These are phyloP conservation scores for Sebastes cheni DNA, from an alignment of 2,797 vertebrate genomes.

Conservation along the genomic window DNA sequence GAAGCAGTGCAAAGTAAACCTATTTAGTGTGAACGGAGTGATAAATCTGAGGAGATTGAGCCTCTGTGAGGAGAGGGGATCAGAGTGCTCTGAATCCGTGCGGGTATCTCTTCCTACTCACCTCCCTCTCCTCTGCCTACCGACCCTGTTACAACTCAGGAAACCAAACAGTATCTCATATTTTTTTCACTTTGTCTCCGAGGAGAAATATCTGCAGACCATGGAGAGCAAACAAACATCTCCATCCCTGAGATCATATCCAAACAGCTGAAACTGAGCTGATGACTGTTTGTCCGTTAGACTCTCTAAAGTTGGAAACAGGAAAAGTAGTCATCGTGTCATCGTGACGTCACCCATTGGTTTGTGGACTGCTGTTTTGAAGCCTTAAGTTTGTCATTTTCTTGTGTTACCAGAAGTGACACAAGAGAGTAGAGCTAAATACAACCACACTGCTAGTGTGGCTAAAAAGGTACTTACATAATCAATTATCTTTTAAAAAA, in stretches of 20 bases:
- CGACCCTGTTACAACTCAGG: neutral
- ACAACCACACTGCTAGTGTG: neutral
- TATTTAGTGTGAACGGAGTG: conserved; percentile 31
- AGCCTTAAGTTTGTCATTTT: too few species aligned
- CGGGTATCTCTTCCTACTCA: conserved; percentile 42
- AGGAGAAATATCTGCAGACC: conserved; percentile 1
- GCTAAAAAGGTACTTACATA: neutral
- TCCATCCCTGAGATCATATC: neutral
- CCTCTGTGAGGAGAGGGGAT: conserved; percentile 44
- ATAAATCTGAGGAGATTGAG: conserved; percentile 37
- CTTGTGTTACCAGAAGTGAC: too few species aligned
- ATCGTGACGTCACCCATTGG: too few species aligned
- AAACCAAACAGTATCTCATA: conserved; percentile 8
- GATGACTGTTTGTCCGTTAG: neutral
- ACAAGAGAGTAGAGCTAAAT: too few species aligned
- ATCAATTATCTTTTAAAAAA: rapidly evolving
- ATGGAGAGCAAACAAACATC: neutral
- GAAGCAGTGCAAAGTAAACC: conserved; percentile 11
- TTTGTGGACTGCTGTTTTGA: too few species aligned
- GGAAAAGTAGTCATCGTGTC: neutral
- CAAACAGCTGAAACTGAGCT: neutral
- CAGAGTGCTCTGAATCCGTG: conserved; percentile 52
- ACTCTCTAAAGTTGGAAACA: neutral
- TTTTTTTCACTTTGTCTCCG: conserved; percentile 26
- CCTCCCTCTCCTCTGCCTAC: neutral